Percentiles rank a stretch among this genome's conserved stretches.
Evolutionary conservation across 2,797 vertebrate genomes (phyloP).

Genomic region (Cyprinodon diabolis): DNA sequence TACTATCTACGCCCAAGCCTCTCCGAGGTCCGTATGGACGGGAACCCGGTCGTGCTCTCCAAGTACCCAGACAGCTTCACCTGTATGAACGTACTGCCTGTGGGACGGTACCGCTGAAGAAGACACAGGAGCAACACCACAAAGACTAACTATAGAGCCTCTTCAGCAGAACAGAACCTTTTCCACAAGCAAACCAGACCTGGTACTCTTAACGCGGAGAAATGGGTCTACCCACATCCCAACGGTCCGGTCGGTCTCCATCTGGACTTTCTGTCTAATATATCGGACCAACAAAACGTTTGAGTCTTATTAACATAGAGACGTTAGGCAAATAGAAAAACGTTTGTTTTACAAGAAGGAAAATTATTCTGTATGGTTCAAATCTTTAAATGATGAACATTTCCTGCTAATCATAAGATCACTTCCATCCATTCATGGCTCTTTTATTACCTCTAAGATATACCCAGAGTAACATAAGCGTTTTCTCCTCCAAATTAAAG

Average conservation of each 20-base stretch:
- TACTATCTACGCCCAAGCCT: constrained; percentile 89
- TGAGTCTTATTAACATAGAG: not conserved
- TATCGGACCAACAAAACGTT: not conserved
- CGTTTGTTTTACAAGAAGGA: too few species aligned
- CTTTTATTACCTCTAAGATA: not conserved
- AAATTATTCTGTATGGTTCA: too few species aligned
- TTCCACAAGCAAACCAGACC: not conserved
- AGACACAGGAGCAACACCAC: constrained; percentile 10
- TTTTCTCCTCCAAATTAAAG: not conserved
- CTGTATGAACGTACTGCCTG: constrained; percentile 90
- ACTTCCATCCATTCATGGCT: not conserved
- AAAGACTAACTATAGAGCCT: not conserved
- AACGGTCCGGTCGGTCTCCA: constrained; percentile 36
- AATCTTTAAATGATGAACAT: not conserved
- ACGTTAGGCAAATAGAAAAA: too few species aligned
- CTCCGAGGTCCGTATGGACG: constrained; percentile 92
- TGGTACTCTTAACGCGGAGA: constrained; percentile 14
- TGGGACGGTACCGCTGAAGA: constrained; percentile 89
- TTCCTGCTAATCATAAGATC: not conserved
- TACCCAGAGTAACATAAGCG: not conserved
- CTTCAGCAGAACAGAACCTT: not conserved
- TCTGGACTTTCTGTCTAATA: constrained; percentile 35
- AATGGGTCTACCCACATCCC: constrained; percentile 7
- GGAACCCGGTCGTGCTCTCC: constrained; percentile 90
- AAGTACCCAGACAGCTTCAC: constrained; percentile 93